A percentile compares a stretch with the other conserved stretches of the same genome.
These are phyloP conservation scores for Pipistrellus nathusii DNA, from an alignment of 2,797 vertebrate species.

Conservation along the genomic window DNA sequence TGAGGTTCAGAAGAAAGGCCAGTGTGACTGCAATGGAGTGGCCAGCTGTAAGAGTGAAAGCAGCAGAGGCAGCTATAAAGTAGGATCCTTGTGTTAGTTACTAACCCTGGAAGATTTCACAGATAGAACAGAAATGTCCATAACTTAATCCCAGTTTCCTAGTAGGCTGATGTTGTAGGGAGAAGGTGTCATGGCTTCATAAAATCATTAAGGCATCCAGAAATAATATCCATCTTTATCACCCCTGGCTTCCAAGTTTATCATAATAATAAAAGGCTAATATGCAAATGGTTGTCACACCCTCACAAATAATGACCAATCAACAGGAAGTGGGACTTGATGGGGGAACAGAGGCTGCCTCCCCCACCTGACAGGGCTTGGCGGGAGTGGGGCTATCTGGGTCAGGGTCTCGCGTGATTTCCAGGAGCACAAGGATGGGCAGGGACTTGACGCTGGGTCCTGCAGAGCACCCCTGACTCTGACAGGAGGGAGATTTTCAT, in stretches of 20 bases:
- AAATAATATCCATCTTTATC: neutral
- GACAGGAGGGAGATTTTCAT: no score
- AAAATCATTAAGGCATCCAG: neutral
- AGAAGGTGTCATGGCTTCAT: neutral
- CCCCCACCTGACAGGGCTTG: no score
- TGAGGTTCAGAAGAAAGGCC: neutral
- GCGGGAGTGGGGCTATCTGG: no score
- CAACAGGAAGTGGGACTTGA: no score
- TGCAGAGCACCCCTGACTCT: no score
- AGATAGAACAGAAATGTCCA: neutral
- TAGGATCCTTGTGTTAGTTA: neutral
- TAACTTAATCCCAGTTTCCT: neutral
- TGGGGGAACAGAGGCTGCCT: no score
- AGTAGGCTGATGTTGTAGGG: neutral
- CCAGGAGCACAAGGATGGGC: no score
- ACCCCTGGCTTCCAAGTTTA: neutral
- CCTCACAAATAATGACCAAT: no score
- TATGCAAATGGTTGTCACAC: no score
- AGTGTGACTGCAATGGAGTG: neutral
- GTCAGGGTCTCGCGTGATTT: no score
- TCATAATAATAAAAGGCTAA: no score
- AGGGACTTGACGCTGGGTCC: no score
- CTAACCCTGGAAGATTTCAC: neutral
- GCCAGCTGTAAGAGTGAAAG: neutral
- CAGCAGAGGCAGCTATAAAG: neutral